These are phyloP conservation scores for Sylvilagus bachmani DNA, from an alignment of 2,113 vertebrate species.

Conservation along the genomic window DNA sequence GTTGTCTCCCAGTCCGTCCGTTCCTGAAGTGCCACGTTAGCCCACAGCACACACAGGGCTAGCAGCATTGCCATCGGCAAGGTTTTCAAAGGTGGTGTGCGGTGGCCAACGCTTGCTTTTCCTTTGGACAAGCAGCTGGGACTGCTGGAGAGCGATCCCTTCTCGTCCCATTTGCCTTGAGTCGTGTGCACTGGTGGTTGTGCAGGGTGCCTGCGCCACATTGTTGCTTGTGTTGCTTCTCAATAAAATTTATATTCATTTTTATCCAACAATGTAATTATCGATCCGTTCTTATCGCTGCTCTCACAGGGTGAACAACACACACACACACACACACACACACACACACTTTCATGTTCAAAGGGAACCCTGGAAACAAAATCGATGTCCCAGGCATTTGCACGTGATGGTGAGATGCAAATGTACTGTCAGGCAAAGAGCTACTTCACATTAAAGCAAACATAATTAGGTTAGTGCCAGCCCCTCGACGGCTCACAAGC, in stretches of 20 bases:
- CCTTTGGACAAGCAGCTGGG: neutral
- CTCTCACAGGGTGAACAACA: neutral
- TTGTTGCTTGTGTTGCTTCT: conserved; percentile 80
- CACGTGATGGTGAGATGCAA: conserved; percentile 68
- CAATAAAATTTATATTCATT: conserved; percentile 87
- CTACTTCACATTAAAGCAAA: conserved; percentile 80
- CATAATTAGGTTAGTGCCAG: conserved; percentile 75
- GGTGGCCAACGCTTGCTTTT: conserved; percentile 48
- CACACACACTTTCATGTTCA: conserved; percentile 80
- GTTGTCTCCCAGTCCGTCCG: neutral
- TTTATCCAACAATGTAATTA: conserved; percentile 84
- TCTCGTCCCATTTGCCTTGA: neutral
- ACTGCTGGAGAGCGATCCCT: conserved; percentile 12
- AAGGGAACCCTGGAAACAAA: conserved; percentile 63
- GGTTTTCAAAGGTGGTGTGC: neutral
- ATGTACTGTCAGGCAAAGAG: conserved; percentile 72
- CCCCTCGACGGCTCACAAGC: conserved; percentile 7
- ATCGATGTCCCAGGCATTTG: conserved; percentile 76
- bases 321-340: neutral
- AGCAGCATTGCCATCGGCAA: neutral
- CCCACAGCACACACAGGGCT: neutral
- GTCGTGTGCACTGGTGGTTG: conserved; percentile 57
- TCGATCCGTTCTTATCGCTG: conserved; percentile 77
- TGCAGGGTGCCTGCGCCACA: conserved; percentile 51
- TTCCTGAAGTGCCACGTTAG: neutral